Evolutionary conservation across 2,888 invertebrate genomes (phyloP), one percentile per base, ranked within the genome.

Genomic region (Erannis defoliaria): DNA sequence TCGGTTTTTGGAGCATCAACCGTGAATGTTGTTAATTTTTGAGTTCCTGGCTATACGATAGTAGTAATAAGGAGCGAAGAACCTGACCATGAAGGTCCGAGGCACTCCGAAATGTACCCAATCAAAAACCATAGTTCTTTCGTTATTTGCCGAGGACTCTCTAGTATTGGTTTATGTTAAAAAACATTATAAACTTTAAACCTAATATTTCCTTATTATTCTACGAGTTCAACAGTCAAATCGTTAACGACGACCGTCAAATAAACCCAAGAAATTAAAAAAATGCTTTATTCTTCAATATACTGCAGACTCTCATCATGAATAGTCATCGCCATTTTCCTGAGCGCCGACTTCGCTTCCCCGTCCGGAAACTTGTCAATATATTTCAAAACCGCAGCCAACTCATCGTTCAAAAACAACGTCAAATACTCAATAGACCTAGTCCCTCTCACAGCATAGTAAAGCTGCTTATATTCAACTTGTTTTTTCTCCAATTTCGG

Each of bases 321-420:
- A 2, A 91, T 80, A 0, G 88, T 88, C n/a, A 76, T 23, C 14
- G 92, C 92, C 92, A 92, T 92, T 66, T 89, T 90, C 74, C 87
- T 88, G 35, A 92, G 70, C 19, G 91, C 82, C 5, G 60, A 37
- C 68, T 84, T 78, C 14, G 92, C 92, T 9, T 92, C 92, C 14
- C 84, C 81, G 5, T 86, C 81, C 0, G 90, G 90, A 42, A 92
- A 90, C 68, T 67, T 78, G 12, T 86, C 84, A 6, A 78, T 84
- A 23, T 77, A 84, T 62, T 76, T 84, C 74, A 89, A 40, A n/a
- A 90, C 80, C 1, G 84, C 78, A 2, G 74, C 79, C 74, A 90
- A 67, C 67, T 92, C 91, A 1, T 89, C 84, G 59, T 91, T 86
- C 38, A 92, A 64, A 26, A 89, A 79, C 19, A 73, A 51, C 31